Percentiles rank a stretch among this genome's conserved stretches.
These are phyloP conservation scores for cattle (Bos taurus) DNA, from an alignment of 2,113 vertebrate genomes.

Conservation along the genomic window DNA sequence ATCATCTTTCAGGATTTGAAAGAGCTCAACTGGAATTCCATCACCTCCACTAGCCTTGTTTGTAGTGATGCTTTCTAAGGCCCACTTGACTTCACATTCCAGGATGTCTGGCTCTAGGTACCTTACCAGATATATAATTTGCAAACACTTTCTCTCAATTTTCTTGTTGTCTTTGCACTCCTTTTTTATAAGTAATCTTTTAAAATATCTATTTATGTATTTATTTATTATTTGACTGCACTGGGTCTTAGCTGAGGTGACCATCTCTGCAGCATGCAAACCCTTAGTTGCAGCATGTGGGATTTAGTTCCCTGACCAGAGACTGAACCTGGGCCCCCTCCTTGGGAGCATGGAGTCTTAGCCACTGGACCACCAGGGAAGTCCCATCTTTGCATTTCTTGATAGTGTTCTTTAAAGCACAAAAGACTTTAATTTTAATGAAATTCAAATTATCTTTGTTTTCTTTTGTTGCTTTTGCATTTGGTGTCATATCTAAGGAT, in stretches of 20 bases:
- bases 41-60: no score
- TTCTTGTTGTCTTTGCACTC: background rate
- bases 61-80: no score
- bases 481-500: background rate
- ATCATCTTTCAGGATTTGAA: no score
- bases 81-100: no score
- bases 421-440: background rate
- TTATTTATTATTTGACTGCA: background rate
- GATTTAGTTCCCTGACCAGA: background rate
- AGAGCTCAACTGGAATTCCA: no score
- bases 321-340: background rate
- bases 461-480: background rate
- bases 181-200: background rate
- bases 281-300: background rate
- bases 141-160: background rate
- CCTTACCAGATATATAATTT: background rate
- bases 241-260: background rate
- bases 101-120: no score
- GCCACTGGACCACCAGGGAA: background rate
- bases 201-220: background rate
- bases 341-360: background rate
- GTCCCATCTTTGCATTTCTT: background rate
- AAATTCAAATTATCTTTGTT: background rate
- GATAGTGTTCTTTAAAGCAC: background rate
- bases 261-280: background rate